Evolutionary conservation across 2,113 vertebrate genomes (phyloP), one percentile per base, ranked within the genome.

Genomic region (Atlantisia rogersi): DNA sequence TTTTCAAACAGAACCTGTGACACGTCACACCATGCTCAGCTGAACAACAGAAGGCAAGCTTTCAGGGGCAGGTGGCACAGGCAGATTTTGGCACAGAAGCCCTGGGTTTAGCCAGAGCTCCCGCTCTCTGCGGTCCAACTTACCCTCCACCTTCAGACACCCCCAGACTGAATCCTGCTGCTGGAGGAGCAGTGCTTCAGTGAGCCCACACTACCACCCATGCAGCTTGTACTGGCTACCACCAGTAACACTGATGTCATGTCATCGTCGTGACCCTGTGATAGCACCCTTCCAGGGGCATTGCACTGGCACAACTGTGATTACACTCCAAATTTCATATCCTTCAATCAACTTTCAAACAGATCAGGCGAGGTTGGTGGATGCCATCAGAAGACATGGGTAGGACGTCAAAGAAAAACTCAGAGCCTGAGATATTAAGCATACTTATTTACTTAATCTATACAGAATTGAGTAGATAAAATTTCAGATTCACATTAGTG

Each of bases 371-470:
- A 81, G 76, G 14, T 62, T 59, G 53, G 82, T 0, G 80, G 67
- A 35, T 44, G 26, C 71, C 40, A 28, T 62, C 0, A 53, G 69
- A 70, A 86, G 69, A 56, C 76, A 75, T 1, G 17, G 86, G 11
- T 5, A 48, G 2, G 42, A 63, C 18, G 78, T 81, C 90, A 95
- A 98, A 98, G 92, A 97, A 98, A 95, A 88, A 98, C 97, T 97
- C 98, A 79, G 96, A 98, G 95, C 76, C 98, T 84, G 83, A 86
- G 94, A 95, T 97, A 96, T 98, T 98, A 96, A 97, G 98, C 98
- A 98, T 98, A 98, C 98, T 98, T 98, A 98, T 98, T 98, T 98
- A 98, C 98, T 98, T 98, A 95, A 97, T 98, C 98, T 98, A 98
- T 98, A 98, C 98, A 98, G 98, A 98, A 98, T 98, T 11, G 97